Evolutionary conservation across 2,797 vertebrate species (phyloP).

Genomic region (Darevskia nairensis): DNA sequence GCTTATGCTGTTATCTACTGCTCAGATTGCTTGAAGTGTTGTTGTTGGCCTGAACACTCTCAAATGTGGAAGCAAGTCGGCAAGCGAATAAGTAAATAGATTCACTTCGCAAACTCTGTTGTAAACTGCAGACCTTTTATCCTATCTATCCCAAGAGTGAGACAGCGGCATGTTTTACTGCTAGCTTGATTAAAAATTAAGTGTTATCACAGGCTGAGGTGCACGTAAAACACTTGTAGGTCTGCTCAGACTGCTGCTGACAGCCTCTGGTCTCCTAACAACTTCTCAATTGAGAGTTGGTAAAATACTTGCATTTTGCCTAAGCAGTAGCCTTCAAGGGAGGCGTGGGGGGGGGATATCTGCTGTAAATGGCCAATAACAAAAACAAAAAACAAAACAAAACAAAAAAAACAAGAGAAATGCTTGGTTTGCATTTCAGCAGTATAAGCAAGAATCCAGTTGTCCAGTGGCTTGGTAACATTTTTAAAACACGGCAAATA

Average conservation of each 20-base stretch:
- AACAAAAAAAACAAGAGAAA: too few relatives aligned
- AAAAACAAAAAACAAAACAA: neutral
- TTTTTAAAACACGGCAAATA: constrained; percentile 35
- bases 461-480: constrained; percentile 21
- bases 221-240: neutral
- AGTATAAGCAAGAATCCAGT: constrained; percentile 17
- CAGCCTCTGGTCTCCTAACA: neutral
- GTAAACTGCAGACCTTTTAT: neutral
- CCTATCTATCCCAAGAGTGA: neutral
- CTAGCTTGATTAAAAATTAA: constrained; percentile 34
- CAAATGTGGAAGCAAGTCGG: neutral
- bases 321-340: neutral
- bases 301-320: neutral
- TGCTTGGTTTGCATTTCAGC: constrained; percentile 24
- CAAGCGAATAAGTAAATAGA: neutral
- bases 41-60: neutral
- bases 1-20: neutral
- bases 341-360: neutral
- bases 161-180: neutral
- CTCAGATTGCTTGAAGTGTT: neutral
- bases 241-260: neutral
- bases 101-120: neutral
- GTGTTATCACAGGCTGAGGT: neutral
- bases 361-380: neutral
- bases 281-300: neutral